Percentiles rank a stretch among this genome's conserved stretches.
Evolutionary conservation across 2,888 invertebrate species (phyloP).

Genomic region (Ectobius pallidus): DNA sequence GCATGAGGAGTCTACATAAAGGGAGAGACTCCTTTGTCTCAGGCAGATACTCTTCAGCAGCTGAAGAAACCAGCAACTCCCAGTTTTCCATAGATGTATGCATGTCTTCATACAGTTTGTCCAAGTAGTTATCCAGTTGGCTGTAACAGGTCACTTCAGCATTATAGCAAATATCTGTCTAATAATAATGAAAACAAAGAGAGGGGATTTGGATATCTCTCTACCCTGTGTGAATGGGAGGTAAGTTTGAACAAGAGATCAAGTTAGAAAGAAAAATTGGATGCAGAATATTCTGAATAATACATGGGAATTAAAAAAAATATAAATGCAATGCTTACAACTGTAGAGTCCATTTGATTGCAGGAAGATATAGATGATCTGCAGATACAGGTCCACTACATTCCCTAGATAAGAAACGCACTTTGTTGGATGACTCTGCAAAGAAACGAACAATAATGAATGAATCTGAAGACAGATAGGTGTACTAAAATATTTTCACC

Average conservation of each 20-base stretch:
- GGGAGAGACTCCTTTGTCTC: constrained; percentile 60
- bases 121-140: constrained; percentile 50
- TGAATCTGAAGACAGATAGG: too few species aligned
- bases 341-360: constrained; percentile 51
- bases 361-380: constrained; percentile 40
- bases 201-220: too few species aligned
- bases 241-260: too few species aligned
- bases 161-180: too few species aligned
- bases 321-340: constrained; percentile 51
- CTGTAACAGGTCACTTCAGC: constrained; percentile 42
- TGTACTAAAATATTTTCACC: too few species aligned
- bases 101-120: constrained; percentile 56
- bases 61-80: constrained; percentile 53
- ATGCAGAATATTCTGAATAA: too few species aligned
- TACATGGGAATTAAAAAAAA: too few species aligned
- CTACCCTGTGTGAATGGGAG: too few species aligned
- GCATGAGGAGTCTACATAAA: constrained; percentile 30
- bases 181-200: too few species aligned
- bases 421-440: constrained; percentile 35
- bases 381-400: constrained; percentile 27
- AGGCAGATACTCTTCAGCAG: constrained; percentile 60
- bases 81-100: constrained; percentile 50
- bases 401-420: constrained; percentile 40
- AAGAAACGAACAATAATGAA: too few species aligned
- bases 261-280: background rate